Base-by-base conservation (phyloP, 2,888 invertebrate genomes). In the Scaptomyza parva region DNA sequence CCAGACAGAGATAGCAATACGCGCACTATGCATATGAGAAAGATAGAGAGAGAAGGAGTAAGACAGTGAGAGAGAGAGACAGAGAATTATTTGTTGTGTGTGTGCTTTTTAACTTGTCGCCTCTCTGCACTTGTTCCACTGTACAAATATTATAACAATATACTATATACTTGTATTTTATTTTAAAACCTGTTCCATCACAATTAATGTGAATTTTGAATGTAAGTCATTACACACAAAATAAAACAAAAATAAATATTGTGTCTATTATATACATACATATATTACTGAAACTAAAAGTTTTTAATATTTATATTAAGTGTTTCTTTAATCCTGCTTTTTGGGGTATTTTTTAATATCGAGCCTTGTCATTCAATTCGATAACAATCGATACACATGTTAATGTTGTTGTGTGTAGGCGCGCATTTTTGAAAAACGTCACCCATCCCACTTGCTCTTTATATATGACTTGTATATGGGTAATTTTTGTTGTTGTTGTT, bases 91-190 rank as follows among this genome's bases (percentile, higher is more conserved):
- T 11, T n/a, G 51, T n/a, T 37, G 28, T 39, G 30, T 37, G 28
- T 39, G 30, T 33, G 20, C 63, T 40, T 35, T 41, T 20, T 30
- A 14, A 18, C 24, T 37, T 44, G 47, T 22, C 22, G n/a, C 14
- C 30, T 33, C 53, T 39, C 48, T 52, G 62, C 58, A 43, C 45
- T 62, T 54, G 54, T 62, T 48, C 63, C 65, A 64, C 63, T 81
- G 84, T 78, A 78, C 84, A 78, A 78, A 78, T 61, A 62, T 44
- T 57, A 63, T 63, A 35, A 62, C 52, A 45, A 9, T 28, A 28
- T 54, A 53, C n/a, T 48, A 30, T n/a, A n/a, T n/a, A 33, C 4
- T 33, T 33, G 12, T 62, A 71, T 60, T 59, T 52, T 26, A 35
- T 35, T 14, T 35, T 8, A 35, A 37, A 54, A 58, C 53, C 53